phyloP scores from a whole-genome alignment of 2,113 vertebrate species.

The Kobus ellipsiprymnus region DNA sequence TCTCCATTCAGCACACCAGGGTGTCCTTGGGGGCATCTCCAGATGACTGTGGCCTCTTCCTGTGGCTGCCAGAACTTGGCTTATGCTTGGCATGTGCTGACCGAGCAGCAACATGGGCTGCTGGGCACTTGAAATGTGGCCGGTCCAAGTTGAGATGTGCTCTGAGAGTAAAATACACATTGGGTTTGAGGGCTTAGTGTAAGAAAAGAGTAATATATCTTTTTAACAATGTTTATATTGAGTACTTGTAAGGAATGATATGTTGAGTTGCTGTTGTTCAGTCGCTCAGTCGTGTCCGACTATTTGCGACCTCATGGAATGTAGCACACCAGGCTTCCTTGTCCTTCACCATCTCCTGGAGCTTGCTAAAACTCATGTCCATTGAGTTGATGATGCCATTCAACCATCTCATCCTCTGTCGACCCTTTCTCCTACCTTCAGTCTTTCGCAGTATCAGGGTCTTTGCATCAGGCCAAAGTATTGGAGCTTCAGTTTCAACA shows the following conservation, averaged over 20 bases:
- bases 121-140: neutral
- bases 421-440: neutral
- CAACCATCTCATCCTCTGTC: neutral
- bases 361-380: neutral
- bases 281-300: neutral
- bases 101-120: neutral
- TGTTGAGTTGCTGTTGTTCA: neutral
- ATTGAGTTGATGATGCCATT: neutral
- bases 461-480: neutral
- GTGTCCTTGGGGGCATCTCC: neutral
- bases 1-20: rapidly evolving
- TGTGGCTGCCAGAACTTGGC: neutral
- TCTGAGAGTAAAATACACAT: neutral
- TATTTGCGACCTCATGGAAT: neutral
- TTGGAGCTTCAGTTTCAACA: neutral
- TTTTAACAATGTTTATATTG: neutral
- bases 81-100: rapidly evolving
- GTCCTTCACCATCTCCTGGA: neutral
- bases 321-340: neutral
- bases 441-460: neutral
- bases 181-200: neutral
- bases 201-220: neutral
- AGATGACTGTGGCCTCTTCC: neutral
- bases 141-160: neutral
- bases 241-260: neutral